These are phyloP conservation scores for Diogma glabrata DNA, from an alignment of 2,888 invertebrate species.

Conservation along the genomic window DNA sequence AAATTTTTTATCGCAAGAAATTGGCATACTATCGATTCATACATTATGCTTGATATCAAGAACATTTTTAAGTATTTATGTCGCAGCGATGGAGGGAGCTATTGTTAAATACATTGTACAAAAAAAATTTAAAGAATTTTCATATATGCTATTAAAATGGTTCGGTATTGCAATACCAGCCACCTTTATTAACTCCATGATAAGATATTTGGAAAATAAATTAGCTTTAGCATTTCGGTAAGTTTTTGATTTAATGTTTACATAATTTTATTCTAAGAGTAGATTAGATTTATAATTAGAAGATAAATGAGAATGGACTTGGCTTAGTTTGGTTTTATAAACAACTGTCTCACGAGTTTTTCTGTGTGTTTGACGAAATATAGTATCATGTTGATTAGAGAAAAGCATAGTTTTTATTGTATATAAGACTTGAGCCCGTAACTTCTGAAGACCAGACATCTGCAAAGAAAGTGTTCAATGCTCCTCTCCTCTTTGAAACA, in stretches of 20 bases:
- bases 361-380: too few species aligned
- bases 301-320: too few species aligned
- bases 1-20: constrained; percentile 52
- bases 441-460: too few species aligned
- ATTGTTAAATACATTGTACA: constrained; percentile 91
- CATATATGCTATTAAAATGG: constrained; percentile 76
- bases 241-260: constrained; percentile 16
- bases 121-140: constrained; percentile 69
- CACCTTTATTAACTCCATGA: constrained; percentile 95
- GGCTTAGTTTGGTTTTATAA: too few species aligned
- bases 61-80: constrained; percentile 96
- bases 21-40: constrained; percentile 69
- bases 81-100: constrained; percentile 88
- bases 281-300: too few species aligned
- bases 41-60: constrained; percentile 79
- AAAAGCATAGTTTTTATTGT: too few species aligned
- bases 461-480: too few species aligned
- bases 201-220: constrained; percentile 85
- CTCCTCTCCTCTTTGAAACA: too few species aligned
- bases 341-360: too few species aligned
- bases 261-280: not conserved
- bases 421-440: too few species aligned
- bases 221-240: constrained; percentile 81
- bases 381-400: too few species aligned
- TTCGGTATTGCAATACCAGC: constrained; percentile 92